Percentiles rank a stretch among this genome's conserved stretches.
Conservation (phyloP, 2,888 invertebrate genomes). For the Malachius bipustulatus region DNA sequence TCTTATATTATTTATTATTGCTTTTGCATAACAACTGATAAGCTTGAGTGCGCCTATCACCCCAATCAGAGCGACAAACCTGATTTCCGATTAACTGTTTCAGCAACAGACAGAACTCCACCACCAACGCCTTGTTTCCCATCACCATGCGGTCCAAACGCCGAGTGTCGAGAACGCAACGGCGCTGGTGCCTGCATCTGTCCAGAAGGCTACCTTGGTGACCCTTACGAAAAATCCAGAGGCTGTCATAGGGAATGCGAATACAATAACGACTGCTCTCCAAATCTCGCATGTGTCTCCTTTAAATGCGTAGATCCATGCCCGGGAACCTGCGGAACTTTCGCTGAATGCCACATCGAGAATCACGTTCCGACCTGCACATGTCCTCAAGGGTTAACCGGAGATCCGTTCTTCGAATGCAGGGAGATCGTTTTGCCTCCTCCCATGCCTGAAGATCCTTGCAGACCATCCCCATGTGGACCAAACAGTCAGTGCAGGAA, state of each 20-base stretch:
- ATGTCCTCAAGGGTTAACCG: conserved; percentile 63
- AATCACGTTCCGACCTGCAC: conserved; percentile 69
- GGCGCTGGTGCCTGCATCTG: conserved; percentile 80
- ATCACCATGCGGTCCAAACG: conserved; percentile 76
- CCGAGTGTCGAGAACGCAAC: conserved; percentile 70
- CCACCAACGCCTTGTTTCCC: conserved; percentile 67
- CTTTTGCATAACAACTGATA: too few relatives aligned
- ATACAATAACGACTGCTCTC: conserved; percentile 61
- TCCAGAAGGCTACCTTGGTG: conserved; percentile 65
- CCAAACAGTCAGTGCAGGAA: conserved; percentile 77
- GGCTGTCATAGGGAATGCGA: conserved; percentile 72
- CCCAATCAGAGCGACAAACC: too few relatives aligned
- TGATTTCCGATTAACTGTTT: too few relatives aligned
- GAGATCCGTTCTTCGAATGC: conserved; percentile 74
- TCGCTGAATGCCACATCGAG: conserved; percentile 66
- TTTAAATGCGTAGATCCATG: conserved; percentile 80
- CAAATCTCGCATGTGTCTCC: conserved; percentile 61
- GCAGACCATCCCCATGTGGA: conserved; percentile 76
- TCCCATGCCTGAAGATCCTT: conserved; percentile 50
- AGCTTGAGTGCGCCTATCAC: too few relatives aligned
- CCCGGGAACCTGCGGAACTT: conserved; percentile 68
- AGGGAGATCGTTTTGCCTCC: conserved; percentile 42
- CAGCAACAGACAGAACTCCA: conserved; percentile 51
- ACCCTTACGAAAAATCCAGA: conserved; percentile 58
- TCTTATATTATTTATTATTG: too few relatives aligned